Evolutionary conservation across 2,797 vertebrate species (phyloP), one percentile per base, ranked within the genome.

Genomic region (Antrozous pallidus): DNA sequence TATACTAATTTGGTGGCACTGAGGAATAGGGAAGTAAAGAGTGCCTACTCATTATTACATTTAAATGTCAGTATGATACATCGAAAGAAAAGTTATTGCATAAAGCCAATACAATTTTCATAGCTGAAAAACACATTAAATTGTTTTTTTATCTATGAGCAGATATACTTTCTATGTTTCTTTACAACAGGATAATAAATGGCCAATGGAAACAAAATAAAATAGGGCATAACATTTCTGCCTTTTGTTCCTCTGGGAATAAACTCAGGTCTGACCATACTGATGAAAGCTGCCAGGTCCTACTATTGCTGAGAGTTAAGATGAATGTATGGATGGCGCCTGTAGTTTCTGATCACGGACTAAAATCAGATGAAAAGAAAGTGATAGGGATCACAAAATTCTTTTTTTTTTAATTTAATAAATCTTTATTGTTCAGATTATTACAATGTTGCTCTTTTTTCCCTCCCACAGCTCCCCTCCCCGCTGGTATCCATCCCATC

Each of bases 41-140:
- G 5, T 83, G 82, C 12, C n/a, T 56, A 75, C 40, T 83, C 2
- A 0, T 38, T 28, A 56, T 31, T 70, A 20, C 58, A 69, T 63
- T 95, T 96, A 95, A 93, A 81, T 88, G 94, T 88, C 20, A n/a
- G 10, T 70, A n/a, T 69, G 71, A 80, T 58, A 94, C 58, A 65
- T 16, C 94, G 83, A 92, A 81, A 67, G 54, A 91, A 95, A 97
- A 77, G 54, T 67, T 67, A 94, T 9, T 65, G 86, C 86, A 83
- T 81, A 80, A 24, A 86, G 88, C 61, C 88, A 91, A 96, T 93
- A 87, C 54, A 47, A 95, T 95, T 92, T 12, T 85, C 42, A 65
- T 91, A 69, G 69, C 85, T 92, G 85, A 92, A 93, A 96, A 98
- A 86, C 42, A 47, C 80, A 89, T 92, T 97, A 92, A 69, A 71